Percentiles rank a stretch among this genome's conserved stretches.
phyloP scores from a whole-genome alignment of 2,797 vertebrate genomes.

The Remorina albescens region DNA sequence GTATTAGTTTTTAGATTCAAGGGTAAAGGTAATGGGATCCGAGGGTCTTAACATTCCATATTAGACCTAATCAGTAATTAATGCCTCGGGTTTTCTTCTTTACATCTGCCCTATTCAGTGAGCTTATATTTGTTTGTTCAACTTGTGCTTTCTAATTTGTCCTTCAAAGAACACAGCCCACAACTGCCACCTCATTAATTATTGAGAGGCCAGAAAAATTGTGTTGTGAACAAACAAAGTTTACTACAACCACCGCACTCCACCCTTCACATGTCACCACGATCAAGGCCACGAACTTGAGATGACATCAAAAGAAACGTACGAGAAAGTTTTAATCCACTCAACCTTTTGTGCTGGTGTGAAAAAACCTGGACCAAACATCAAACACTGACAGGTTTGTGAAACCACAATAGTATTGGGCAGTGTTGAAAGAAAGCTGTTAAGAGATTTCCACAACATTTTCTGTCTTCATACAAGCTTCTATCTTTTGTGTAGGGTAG shows the following conservation, averaged over 20 bases:
- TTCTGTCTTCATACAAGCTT: conserved; percentile 27
- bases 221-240: conserved; percentile 31
- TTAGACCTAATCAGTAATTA: conserved; percentile 60
- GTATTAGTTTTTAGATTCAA: conserved; percentile 65
- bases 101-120: conserved; percentile 18
- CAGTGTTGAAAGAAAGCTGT: conserved; percentile 41
- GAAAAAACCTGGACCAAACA: conserved; percentile 49
- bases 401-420: conserved; percentile 28
- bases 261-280: conserved; percentile 4
- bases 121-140: conserved; percentile 43
- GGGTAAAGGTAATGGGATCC: conserved; percentile 56
- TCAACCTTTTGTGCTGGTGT: conserved; percentile 38
- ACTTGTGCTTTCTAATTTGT: conserved; percentile 49
- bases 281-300: conserved; percentile 22
- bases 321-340: conserved; percentile 8
- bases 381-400: conserved; percentile 43
- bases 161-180: conserved; percentile 65
- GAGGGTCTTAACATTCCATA: conserved; percentile 52
- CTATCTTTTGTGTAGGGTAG: conserved; percentile 7
- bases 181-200: conserved; percentile 58
- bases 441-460: conserved; percentile 20
- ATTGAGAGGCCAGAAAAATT: conserved; percentile 54
- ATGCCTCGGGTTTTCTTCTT: conserved; percentile 46
- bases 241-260: conserved; percentile 28
- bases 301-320: conserved; percentile 25